Conservation (phyloP, 2,797 vertebrate genomes). For the Nannoperca obscura region DNA sequence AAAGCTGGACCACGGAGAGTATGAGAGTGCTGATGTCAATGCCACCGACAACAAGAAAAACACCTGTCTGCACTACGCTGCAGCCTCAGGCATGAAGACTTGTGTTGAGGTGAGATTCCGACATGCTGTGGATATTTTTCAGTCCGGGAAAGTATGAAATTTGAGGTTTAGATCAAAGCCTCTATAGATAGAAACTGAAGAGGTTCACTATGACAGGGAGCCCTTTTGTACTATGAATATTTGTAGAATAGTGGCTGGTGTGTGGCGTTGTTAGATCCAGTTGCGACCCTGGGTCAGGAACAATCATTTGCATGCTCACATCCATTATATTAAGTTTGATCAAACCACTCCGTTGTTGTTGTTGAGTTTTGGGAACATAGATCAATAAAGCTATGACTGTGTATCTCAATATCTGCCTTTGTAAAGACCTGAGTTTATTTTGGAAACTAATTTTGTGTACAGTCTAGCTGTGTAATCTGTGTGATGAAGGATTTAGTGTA, state of each 20-base stretch:
- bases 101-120: constrained; percentile 92
- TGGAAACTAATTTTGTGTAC: neutral
- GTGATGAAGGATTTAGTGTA: constrained; percentile 1
- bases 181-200: constrained; percentile 19
- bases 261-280: constrained; percentile 8
- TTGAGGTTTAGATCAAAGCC: constrained; percentile 30
- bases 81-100: constrained; percentile 97
- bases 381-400: neutral
- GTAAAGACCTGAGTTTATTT: neutral
- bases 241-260: constrained; percentile 22
- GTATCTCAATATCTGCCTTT: neutral
- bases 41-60: constrained; percentile 97
- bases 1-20: constrained; percentile 96
- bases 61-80: constrained; percentile 96
- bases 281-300: neutral
- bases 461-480: constrained; percentile 1
- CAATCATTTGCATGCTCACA: constrained; percentile 25
- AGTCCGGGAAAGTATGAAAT: neutral
- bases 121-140: constrained; percentile 18
- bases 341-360: constrained; percentile 9
- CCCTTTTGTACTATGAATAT: constrained; percentile 29
- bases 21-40: constrained; percentile 93
- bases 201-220: neutral
- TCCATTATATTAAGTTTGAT: constrained; percentile 13
- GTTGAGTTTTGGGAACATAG: constrained; percentile 12